Conservation (phyloP, 2,888 invertebrate genomes). For the Chymomyza fuscimana region DNA sequence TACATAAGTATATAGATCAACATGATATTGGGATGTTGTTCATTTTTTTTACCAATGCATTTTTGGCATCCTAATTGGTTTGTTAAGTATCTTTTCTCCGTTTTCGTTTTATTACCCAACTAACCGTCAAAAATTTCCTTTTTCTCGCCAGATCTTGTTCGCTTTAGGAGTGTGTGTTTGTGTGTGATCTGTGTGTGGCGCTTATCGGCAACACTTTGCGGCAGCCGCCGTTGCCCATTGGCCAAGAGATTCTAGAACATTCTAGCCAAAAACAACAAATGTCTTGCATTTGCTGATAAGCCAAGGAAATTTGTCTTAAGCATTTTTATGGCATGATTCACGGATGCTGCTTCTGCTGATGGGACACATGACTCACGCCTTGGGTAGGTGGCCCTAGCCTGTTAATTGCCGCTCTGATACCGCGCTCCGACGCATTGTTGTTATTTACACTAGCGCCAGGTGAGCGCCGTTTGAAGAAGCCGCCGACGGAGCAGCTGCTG, state of each 20-base stretch:
- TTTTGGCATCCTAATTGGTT: constrained; percentile 71
- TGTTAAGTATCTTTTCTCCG: constrained; percentile 58
- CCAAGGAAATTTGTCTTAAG: constrained; percentile 44
- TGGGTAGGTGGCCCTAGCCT: constrained; percentile 49
- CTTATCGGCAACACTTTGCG: constrained; percentile 63
- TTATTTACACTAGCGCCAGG: constrained; percentile 43
- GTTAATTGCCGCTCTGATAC: constrained; percentile 49
- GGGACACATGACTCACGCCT: constrained; percentile 46
- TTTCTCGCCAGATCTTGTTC: constrained; percentile 17
- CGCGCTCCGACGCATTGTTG: constrained; percentile 23
- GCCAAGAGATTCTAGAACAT: constrained; percentile 31
- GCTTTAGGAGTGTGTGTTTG: constrained; percentile 22
- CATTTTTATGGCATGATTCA: constrained; percentile 60
- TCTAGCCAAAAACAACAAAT: constrained; percentile 22
- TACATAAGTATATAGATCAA: constrained; percentile 33
- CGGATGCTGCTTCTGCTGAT: constrained; percentile 25
- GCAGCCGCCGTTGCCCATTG: constrained; percentile 3
- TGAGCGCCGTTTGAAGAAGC: constrained; percentile 48
- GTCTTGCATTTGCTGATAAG: constrained; percentile 53
- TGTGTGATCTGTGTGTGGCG: constrained; percentile 24
- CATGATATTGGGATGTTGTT: constrained; percentile 42
- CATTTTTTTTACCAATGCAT: constrained; percentile 54
- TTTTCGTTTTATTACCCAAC: constrained; percentile 17
- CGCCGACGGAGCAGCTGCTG: constrained; percentile 9
- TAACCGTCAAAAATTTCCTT: constrained; percentile 45